Percentiles rank a stretch among this genome's conserved stretches.
Evolutionary conservation across 2,888 invertebrate species (phyloP).

Genomic region (Pseudococcus viburni): DNA sequence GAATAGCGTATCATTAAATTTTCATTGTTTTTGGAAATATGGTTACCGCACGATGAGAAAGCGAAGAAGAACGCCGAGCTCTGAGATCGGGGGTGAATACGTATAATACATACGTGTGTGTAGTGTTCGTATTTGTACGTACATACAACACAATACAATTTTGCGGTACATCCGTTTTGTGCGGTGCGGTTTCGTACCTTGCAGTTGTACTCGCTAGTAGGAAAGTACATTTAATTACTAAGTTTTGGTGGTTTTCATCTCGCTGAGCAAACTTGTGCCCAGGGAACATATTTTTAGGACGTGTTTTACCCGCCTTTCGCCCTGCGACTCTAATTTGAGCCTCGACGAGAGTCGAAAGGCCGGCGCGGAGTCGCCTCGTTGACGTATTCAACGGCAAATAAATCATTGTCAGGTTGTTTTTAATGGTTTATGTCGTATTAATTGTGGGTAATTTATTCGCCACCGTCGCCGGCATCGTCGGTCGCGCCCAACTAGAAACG

Average conservation of each 20-base stretch:
- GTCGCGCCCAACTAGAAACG: neutral
- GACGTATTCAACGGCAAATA: constrained; percentile 36
- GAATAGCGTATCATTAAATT: constrained; percentile 31
- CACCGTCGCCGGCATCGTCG: neutral
- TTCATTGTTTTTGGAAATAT: constrained; percentile 16
- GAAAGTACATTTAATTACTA: constrained; percentile 46
- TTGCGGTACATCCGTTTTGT: constrained; percentile 8
- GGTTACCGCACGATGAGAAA: neutral
- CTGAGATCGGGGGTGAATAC: no score
- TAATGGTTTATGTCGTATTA: constrained; percentile 41
- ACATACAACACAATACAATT: neutral
- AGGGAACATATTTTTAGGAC: constrained; percentile 34
- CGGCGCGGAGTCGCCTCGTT: neutral
- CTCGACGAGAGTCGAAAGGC: neutral
- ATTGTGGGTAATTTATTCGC: constrained; percentile 47
- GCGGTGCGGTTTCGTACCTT: constrained; percentile 30
- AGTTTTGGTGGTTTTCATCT: constrained; percentile 43
- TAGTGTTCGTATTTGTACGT: neutral
- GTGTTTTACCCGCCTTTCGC: neutral
- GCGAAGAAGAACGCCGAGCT: no score
- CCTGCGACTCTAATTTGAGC: neutral
- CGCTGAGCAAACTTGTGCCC: neutral
- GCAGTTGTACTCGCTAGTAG: neutral
- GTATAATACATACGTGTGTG: no score
- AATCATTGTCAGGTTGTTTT: constrained; percentile 45